Evolutionary conservation across 2,797 vertebrate genomes (phyloP).

Genomic region (Halcyon smyrnensis): DNA sequence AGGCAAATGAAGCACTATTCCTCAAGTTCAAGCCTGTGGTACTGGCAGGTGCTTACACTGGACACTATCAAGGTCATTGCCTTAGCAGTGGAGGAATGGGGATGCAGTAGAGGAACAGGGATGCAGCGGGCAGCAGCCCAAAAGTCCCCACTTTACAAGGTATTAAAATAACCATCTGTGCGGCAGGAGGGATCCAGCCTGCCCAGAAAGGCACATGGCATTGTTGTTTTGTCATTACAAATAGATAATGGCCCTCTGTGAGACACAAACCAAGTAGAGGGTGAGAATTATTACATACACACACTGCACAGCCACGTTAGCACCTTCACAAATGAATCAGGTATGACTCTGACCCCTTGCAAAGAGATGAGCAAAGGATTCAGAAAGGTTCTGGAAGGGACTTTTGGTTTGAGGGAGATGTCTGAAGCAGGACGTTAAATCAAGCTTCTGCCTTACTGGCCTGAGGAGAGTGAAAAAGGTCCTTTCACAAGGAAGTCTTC

Average conservation of each 20-base stretch:
- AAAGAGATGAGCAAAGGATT: background rate
- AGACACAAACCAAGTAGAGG: background rate
- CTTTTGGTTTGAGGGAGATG: background rate
- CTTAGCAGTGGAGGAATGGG: background rate
- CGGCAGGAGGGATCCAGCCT: background rate
- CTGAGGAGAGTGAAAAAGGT: background rate
- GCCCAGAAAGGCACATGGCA: background rate
- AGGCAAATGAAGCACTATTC: background rate
- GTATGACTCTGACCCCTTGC: background rate
- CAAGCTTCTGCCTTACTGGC: background rate
- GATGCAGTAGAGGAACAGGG: background rate
- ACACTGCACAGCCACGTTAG: background rate
- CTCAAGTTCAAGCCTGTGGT: background rate
- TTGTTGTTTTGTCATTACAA: background rate
- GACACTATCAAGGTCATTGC: background rate
- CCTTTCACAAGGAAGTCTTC: background rate
- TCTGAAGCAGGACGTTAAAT: background rate
- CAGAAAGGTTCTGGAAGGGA: background rate
- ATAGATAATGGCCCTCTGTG: background rate
- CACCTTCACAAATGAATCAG: background rate
- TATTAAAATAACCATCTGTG: background rate
- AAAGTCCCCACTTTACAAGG: background rate
- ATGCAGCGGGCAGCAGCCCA: background rate
- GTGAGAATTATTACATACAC: background rate
- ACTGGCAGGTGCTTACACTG: background rate